Conservation (phyloP, 2,113 vertebrate genomes). For the Perca flavescens region DNA sequence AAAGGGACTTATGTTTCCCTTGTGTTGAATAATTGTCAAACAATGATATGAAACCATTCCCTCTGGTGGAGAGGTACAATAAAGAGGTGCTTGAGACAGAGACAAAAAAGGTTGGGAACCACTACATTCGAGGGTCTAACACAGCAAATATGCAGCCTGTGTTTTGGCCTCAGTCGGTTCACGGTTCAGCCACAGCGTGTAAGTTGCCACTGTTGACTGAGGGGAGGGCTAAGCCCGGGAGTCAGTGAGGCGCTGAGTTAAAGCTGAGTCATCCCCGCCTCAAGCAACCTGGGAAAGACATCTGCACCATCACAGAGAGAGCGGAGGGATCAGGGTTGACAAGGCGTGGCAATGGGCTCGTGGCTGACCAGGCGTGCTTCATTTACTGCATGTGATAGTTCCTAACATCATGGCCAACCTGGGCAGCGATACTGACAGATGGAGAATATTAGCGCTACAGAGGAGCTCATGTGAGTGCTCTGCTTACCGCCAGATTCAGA, state of each 20-base stretch:
- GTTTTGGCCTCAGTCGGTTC: conserved; percentile 15
- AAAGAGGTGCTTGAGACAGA: neutral
- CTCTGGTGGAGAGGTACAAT: neutral
- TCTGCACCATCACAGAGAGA: conserved; percentile 55
- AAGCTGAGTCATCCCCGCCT: conserved; percentile 66
- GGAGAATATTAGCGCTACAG: conserved; percentile 61
- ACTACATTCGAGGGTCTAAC: neutral
- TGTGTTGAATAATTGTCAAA: conserved; percentile 15
- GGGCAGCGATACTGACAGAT: conserved; percentile 66
- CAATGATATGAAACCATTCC: neutral
- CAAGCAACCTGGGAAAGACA: conserved; percentile 63
- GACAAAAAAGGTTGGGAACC: neutral
- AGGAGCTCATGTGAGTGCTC: conserved; percentile 55
- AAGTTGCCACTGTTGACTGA: conserved; percentile 48
- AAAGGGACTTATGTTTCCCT: neutral
- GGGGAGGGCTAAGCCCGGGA: conserved; percentile 35
- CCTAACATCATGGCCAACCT: conserved; percentile 55
- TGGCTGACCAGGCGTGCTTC: conserved; percentile 60
- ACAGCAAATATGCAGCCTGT: conserved; percentile 18
- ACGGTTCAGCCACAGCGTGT: conserved; percentile 25
- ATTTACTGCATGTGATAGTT: conserved; percentile 55
- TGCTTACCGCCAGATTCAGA: conserved; percentile 60
- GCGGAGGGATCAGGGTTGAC: conserved; percentile 49
- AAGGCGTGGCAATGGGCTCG: conserved; percentile 23
- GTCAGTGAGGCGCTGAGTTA: conserved; percentile 42